A percentile compares a stretch with the other conserved stretches of the same genome.
Evolutionary conservation across 2,797 vertebrate genomes (phyloP).

Genomic region (Anguilla marmorata): DNA sequence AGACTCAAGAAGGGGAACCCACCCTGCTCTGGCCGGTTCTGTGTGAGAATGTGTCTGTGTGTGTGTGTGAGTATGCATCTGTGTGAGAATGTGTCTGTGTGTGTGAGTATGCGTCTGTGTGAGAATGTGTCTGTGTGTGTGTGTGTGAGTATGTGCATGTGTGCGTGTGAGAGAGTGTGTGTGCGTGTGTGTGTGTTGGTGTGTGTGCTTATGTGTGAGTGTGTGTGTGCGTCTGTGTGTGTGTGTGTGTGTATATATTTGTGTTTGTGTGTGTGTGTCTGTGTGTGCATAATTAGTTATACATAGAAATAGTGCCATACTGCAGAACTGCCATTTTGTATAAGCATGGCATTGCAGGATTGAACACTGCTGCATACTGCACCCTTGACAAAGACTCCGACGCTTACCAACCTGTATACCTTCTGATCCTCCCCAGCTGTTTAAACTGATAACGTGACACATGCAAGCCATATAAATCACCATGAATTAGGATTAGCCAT

Average conservation of each 20-base stretch:
- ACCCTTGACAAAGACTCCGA: background rate
- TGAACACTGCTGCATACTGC: background rate
- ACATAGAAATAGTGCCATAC: background rate
- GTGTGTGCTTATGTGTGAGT: conserved; percentile 34
- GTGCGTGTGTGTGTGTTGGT: conserved; percentile 7
- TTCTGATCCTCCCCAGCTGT: background rate
- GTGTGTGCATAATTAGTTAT: too few relatives aligned
- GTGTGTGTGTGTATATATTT: background rate
- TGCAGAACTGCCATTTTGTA: background rate
- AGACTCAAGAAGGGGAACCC: background rate
- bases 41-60: background rate
- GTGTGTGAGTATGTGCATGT: background rate
- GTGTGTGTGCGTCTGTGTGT: background rate
- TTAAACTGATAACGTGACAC: background rate
- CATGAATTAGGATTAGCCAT: background rate
- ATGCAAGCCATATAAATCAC: background rate
- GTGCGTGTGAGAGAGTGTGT: background rate
- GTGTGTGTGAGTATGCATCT: background rate
- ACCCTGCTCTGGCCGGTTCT: background rate
- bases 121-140: background rate
- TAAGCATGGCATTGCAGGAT: background rate
- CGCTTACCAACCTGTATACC: background rate
- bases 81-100: background rate
- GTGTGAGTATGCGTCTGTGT: background rate
- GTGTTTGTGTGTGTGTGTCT: background rate